Percentiles rank a stretch among this genome's conserved stretches.
phyloP scores from a whole-genome alignment of 2,888 invertebrate species.

The Tryphoninae sp. region DNA sequence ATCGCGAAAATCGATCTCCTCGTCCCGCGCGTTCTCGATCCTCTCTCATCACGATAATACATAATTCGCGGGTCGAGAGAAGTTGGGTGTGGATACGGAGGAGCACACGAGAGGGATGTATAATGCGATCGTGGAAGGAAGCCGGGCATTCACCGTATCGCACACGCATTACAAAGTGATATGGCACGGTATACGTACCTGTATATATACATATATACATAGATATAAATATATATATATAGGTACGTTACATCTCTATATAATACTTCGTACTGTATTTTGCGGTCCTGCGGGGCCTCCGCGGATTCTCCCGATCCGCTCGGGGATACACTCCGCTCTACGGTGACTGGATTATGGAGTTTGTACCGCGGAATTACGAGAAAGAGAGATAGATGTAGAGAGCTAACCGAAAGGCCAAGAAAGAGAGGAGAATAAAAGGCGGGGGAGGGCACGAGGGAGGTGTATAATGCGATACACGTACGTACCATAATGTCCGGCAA shows the following conservation, averaged over 20 bases:
- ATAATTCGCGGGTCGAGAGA: slow-evolving; percentile 54
- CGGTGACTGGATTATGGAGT: slow-evolving; percentile 78
- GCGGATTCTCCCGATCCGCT: slow-evolving; percentile 62
- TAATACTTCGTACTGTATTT: slow-evolving; percentile 56
- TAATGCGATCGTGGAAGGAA: slow-evolving; percentile 63
- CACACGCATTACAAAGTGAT: slow-evolving; percentile 74
- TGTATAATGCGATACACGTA: slow-evolving; percentile 73
- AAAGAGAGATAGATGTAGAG: slow-evolving; percentile 60
- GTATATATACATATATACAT: background rate
- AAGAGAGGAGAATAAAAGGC: slow-evolving; percentile 32
- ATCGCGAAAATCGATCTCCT: slow-evolving; percentile 57
- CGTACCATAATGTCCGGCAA: slow-evolving; percentile 72
- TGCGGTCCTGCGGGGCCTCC: slow-evolving; percentile 51
- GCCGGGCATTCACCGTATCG: slow-evolving; percentile 63
- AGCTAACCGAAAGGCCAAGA: slow-evolving; percentile 28
- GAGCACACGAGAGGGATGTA: slow-evolving; percentile 8
- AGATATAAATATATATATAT: slow-evolving; percentile 5
- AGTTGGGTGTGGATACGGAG: slow-evolving; percentile 47
- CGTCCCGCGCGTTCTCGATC: slow-evolving; percentile 30
- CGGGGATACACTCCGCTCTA: slow-evolving; percentile 64
- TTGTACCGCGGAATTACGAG: slow-evolving; percentile 76
- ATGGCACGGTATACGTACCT: slow-evolving; percentile 30
- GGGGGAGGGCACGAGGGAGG: slow-evolving; percentile 61
- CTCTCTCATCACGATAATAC: slow-evolving; percentile 62
- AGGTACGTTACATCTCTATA: slow-evolving; percentile 50